Base-by-base conservation (phyloP, 2,797 vertebrate genomes). In the Sebastolobus altivelis region DNA sequence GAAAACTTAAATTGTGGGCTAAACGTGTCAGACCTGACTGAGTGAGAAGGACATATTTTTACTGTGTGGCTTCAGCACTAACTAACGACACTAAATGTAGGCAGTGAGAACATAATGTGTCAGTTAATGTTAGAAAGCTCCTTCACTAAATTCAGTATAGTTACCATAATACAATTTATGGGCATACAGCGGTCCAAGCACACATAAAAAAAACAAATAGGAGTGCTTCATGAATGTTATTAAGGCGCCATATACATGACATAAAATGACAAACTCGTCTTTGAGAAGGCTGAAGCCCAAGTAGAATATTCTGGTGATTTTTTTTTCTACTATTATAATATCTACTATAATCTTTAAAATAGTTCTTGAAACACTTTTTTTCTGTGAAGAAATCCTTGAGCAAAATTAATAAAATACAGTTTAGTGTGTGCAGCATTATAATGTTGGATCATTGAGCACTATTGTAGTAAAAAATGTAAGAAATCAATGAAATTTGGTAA, bases 1-100 rank as follows among this genome's bases (percentile, higher is more conserved):
- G 5, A 8, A 65, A 87, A 81, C 38, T 83, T 63, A 1, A 52
- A 16, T 74, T 72, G 60, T 6, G 54, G 27, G 79, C 84, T 59
- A 65, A 67, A 59, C 13, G 66, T 22, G 16, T 73, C 13, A 16
- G 40, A 70, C 13, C 56, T 56, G 65, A 29, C 16, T 61, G 5
- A 31, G 25, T 4, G 27, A 60, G 46, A 14, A 43, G 22, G 1
- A 4, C 37, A 38, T 52, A 52, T 52, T 33, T 25, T 80, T 80
- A 49, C 3, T 35, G 22, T 20, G 52, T 25, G 40, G 10, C 33
- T 71, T 60, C n/a, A 3, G 54, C 16, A 40, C 35, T 6, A 25
- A 74, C 67, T 20, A 5, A 25, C 14, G 35, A 67, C 25, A 27
- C 12, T 52, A 40, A 83, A 74, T 40, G 13, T 59, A 25, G 8